Percentiles rank a stretch among this genome's conserved stretches.
Evolutionary conservation across 2,113 vertebrate genomes (phyloP).

Genomic region (Hemichromis elongatus): DNA sequence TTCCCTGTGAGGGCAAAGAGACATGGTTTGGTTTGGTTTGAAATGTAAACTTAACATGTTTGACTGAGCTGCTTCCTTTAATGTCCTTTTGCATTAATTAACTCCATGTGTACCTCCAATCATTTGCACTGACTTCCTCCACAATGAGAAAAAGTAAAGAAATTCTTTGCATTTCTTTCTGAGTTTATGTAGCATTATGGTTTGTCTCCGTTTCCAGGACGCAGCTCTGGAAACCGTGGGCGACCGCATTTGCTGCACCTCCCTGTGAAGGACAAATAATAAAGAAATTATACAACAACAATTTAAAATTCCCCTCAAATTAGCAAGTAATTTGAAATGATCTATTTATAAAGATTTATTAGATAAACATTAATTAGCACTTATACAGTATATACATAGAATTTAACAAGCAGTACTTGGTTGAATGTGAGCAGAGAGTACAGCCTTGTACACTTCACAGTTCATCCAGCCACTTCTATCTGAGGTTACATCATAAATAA

Average conservation of each 20-base stretch:
- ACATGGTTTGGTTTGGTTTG: not conserved
- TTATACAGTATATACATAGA: not conserved
- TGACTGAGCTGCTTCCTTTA: not conserved
- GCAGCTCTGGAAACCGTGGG: slow-evolving; percentile 47
- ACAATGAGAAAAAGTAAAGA: slow-evolving; percentile 55
- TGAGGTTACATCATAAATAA: not conserved
- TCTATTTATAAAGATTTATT: not conserved
- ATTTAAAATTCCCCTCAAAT: not conserved
- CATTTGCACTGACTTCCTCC: slow-evolving; percentile 69
- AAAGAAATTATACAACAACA: not conserved
- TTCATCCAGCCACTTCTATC: not conserved
- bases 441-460: not conserved
- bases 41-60: not conserved
- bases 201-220: slow-evolving; percentile 61
- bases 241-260: slow-evolving; percentile 64
- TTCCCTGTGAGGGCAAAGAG: slow-evolving; percentile 69
- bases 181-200: slow-evolving; percentile 40
- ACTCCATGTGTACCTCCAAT: slow-evolving; percentile 70
- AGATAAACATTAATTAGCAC: not conserved
- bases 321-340: not conserved
- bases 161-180: not conserved
- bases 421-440: not conserved
- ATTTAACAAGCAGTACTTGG: not conserved
- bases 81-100: not conserved
- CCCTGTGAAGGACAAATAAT: slow-evolving; percentile 41